Evolutionary conservation across 2,113 vertebrate genomes (phyloP), one percentile per base, ranked within the genome.

Genomic region (Nasalis larvatus): DNA sequence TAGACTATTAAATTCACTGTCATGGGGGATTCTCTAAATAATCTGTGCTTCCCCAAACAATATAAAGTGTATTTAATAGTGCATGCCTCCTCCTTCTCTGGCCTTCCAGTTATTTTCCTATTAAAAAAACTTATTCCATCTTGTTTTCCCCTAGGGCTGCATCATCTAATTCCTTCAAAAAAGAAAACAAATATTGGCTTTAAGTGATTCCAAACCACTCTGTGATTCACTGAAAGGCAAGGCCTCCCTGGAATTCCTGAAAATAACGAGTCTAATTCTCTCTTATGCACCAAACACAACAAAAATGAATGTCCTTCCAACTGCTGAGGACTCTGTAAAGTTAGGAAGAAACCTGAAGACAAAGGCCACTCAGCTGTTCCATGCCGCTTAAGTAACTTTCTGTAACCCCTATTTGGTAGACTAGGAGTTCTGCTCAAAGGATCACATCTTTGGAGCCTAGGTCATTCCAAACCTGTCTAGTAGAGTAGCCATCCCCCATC

Each of bases 181-280:
- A 86, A 73, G 52, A 89, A 86, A 95, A 69, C 8, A 89, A 95
- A 80, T 20, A 21, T 56, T 84, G 84, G 47, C 81, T 40, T 92
- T 86, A 71, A 63, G 20, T 86, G 68, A 81, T 58, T 60, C 37
- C 45, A 88, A 1, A 68, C 30, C 60, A 91, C 37, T 32, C 23
- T 8, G 32, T 21, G 37, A 74, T 96, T 94, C 68, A 47, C 17
- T 74, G 37, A 32, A 89, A 97, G 37, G 30, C 37, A 58, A 74
- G 32, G 6, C 8, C 21, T 92, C 83, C 23, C 76, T 71, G 32
- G 14, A 92, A 8, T 92, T 87, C 30, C 35, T 81, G 37, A 92
- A 89, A 93, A 92, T 89, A 96, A 96, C 92, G 56, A 92, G 45
- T 7, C n/a, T 45, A 20, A 66, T 92, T 87, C 14, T 96, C 78